Evolutionary conservation across 2,888 invertebrate genomes (phyloP).

Genomic region (Tenthredo amoena): DNA sequence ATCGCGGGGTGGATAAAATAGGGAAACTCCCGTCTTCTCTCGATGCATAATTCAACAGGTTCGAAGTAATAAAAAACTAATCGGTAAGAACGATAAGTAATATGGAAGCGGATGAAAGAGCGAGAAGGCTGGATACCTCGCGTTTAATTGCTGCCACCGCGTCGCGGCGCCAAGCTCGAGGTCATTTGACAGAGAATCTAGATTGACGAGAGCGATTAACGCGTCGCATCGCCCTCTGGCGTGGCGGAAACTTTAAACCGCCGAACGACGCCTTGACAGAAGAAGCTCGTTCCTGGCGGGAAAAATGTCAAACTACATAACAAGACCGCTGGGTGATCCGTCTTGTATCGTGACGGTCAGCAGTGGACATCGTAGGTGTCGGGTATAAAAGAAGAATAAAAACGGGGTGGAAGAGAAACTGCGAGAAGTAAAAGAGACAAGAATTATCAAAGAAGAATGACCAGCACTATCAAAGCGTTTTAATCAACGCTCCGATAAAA

Average conservation of each 20-base stretch:
- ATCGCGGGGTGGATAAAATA: background rate
- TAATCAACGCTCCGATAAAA: background rate
- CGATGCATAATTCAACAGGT: slow-evolving; percentile 29
- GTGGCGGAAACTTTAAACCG: slow-evolving; percentile 21
- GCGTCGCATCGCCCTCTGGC: background rate
- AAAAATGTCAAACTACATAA: slow-evolving; percentile 20
- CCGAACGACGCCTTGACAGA: background rate
- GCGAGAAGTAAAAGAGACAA: background rate
- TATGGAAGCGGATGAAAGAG: background rate
- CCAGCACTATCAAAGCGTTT: background rate
- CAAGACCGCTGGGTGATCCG: slow-evolving; percentile 7
- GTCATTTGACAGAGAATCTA: slow-evolving; percentile 33
- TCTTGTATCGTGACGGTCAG: slow-evolving; percentile 11
- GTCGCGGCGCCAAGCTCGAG: slow-evolving; percentile 30
- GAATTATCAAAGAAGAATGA: background rate
- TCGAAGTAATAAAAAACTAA: slow-evolving; percentile 10
- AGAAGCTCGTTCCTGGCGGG: background rate
- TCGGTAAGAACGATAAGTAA: slow-evolving; percentile 32
- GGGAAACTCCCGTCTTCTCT: background rate
- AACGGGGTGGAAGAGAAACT: background rate
- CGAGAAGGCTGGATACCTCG: slow-evolving; percentile 25
- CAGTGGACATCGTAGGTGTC: background rate
- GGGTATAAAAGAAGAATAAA: background rate
- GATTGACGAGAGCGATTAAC: slow-evolving; percentile 45
- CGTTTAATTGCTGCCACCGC: slow-evolving; percentile 33